Percentiles rank a stretch among this genome's conserved stretches.
Conservation (phyloP, 2,797 vertebrate genomes). For the Anguilla anguilla region DNA sequence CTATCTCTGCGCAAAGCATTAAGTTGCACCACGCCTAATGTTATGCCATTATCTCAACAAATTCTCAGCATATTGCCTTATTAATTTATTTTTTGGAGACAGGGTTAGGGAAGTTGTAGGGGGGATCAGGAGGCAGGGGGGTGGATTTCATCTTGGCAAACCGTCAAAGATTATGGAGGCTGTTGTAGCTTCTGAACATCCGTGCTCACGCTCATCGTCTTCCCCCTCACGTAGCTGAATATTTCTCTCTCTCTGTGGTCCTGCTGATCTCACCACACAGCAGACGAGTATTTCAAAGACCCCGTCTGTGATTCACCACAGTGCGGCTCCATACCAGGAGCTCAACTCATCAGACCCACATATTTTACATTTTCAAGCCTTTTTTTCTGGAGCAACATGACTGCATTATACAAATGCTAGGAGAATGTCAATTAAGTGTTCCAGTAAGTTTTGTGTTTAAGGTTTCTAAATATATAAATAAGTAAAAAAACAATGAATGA, state of each 20-base stretch:
- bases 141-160: not conserved
- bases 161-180: not conserved
- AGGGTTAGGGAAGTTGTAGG: not conserved
- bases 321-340: not conserved
- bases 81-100: not conserved
- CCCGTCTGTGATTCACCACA: not conserved
- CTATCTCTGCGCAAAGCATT: not conserved
- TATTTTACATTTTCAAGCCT: not conserved
- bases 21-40: not conserved
- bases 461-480: not conserved
- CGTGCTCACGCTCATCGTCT: not conserved
- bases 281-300: not conserved
- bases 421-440: not conserved
- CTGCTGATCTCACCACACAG: not conserved
- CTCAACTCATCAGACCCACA: not conserved
- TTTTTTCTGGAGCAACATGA: not conserved
- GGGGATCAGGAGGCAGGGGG: not conserved
- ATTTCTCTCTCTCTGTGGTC: constrained; percentile 1
- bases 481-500: not conserved
- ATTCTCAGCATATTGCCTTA: not conserved
- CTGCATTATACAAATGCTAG: not conserved
- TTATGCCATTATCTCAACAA: not conserved
- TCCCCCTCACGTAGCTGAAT: constrained; percentile 15
- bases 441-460: not conserved
- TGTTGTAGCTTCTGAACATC: not conserved